Percentiles rank a stretch among this genome's conserved stretches.
phyloP scores from a whole-genome alignment of 2,113 vertebrate species.

The human (Homo sapiens) region GRCh38 chr14:26190001-26190500 shows the following conservation, averaged over 20 bases:
- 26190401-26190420: conserved; percentile 75
- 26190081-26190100: conserved; percentile 1
- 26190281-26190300: conserved; percentile 64
- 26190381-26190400: conserved; percentile 71
- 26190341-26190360: conserved; percentile 57
- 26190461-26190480: conserved; percentile 69
- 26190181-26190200: conserved; percentile 60
- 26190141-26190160: conserved; percentile 7
- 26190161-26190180: conserved; percentile 52
- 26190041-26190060: conserved; percentile 32
- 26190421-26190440: conserved; percentile 70
- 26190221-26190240: conserved; percentile 60
- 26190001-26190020: not conserved
- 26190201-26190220: conserved; percentile 47
- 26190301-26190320: conserved; percentile 79
- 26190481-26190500: conserved; percentile 64
- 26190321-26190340: conserved; percentile 31
- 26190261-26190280: conserved; percentile 70
- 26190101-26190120: conserved; percentile 45
- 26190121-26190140: conserved; percentile 44
- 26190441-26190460: conserved; percentile 52
- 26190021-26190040: conserved; percentile 34
- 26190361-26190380: conserved; percentile 61
- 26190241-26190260: conserved; percentile 64
- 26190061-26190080: conserved; percentile 34